These are phyloP conservation scores for Sisor rabdophorus DNA, from an alignment of 2,113 vertebrate genomes.

Conservation along the genomic window DNA sequence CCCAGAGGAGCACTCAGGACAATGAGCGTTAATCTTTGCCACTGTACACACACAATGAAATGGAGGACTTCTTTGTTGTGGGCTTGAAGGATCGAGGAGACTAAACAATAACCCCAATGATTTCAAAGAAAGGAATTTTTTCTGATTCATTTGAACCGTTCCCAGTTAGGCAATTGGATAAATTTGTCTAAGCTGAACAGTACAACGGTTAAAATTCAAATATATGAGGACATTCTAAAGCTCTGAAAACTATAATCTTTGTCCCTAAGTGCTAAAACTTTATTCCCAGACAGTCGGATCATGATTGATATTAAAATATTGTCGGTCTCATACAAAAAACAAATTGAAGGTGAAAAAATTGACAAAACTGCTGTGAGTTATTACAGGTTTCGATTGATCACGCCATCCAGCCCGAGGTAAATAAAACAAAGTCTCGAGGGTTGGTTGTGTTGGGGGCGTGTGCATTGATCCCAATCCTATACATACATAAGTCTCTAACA, in stretches of 20 bases:
- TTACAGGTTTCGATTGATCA: conserved; percentile 49
- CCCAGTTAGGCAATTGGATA: background rate
- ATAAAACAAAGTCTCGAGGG: conserved; percentile 35
- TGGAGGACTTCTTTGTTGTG: background rate
- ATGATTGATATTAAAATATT: conserved; percentile 33
- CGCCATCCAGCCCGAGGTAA: conserved; percentile 30
- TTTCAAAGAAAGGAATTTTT: conserved; percentile 6
- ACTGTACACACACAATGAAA: conserved; percentile 27
- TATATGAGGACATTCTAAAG: background rate
- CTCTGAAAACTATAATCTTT: background rate
- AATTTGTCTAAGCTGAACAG: background rate
- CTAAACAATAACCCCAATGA: background rate
- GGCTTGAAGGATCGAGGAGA: conserved; percentile 8
- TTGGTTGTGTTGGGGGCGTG: background rate
- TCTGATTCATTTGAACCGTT: background rate
- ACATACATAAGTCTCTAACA: conserved; percentile 23
- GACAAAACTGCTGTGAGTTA: conserved; percentile 36
- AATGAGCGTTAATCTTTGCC: conserved; percentile 25
- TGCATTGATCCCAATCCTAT: conserved; percentile 36
- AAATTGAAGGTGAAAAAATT: conserved; percentile 38
- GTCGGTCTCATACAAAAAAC: conserved; percentile 10
- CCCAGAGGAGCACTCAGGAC: conserved; percentile 37
- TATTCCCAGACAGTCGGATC: conserved; percentile 14
- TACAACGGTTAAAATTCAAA: background rate
- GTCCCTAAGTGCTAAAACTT: background rate